phyloP scores from a whole-genome alignment of 2,113 vertebrate species.

The Aythya baeri region DNA sequence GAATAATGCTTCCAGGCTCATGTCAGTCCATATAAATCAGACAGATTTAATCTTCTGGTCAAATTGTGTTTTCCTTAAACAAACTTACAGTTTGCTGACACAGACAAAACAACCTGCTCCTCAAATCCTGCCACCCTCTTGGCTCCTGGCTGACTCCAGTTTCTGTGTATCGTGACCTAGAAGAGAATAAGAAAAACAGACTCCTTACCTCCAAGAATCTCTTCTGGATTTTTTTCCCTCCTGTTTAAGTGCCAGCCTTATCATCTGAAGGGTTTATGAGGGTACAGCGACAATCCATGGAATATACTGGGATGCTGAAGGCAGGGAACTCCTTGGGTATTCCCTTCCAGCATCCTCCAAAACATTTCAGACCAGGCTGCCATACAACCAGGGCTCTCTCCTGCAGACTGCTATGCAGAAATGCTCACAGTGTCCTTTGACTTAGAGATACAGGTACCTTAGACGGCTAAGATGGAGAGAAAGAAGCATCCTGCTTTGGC shows the following conservation, averaged over 20 bases:
- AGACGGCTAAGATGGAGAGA: not conserved
- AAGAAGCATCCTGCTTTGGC: not conserved
- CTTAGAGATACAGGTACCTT: not conserved
- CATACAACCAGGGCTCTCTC: accelerated
- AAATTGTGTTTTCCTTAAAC: not conserved
- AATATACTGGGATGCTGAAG: not conserved
- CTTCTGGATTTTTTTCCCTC: not conserved
- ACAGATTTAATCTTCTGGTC: not conserved
- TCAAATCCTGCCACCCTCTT: not conserved
- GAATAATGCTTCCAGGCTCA: not conserved
- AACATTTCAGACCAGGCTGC: not conserved
- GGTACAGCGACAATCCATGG: not conserved
- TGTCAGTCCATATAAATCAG: not conserved
- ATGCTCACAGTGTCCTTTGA: not conserved
- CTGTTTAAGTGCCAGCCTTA: not conserved
- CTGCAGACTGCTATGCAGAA: not conserved
- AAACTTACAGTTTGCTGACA: not conserved
- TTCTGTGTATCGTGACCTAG: not conserved
- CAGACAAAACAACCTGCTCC: not conserved
- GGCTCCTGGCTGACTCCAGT: not conserved
- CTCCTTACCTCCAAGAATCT: not conserved
- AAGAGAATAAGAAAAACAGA: not conserved
- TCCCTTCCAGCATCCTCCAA: not conserved
- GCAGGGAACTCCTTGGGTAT: not conserved
- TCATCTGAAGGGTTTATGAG: accelerated